Evolutionary conservation across 2,113 vertebrate species (phyloP), one percentile per base, ranked within the genome.

Genomic region (Rhynchopsitta pachyrhyncha): DNA sequence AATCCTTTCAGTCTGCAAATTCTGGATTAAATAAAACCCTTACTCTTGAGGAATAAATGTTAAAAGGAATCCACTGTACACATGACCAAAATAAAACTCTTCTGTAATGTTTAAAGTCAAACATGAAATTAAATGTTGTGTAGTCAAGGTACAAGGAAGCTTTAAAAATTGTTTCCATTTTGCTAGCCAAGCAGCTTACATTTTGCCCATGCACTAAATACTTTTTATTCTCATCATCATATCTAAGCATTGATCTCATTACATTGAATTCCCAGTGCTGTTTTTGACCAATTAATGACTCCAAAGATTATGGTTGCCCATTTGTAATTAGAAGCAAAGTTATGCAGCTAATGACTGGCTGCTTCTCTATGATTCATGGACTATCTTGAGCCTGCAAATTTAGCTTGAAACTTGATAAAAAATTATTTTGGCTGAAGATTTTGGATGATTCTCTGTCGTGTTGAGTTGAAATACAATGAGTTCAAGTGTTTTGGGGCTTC

Each of bases 1-100:
- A 88, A 83, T 89, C 59, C 80, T 47, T 95, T 76, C 86, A 59
- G 53, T 28, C 94, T 93, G 82, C 12, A 87, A 92, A 94, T 89
- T 92, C 82, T 93, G 76, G 73, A 57, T 79, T 86, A 96, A 94
- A 88, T 69, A 91, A 88, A 95, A 82, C 84, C 88, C 78, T 85
- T 67, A 60, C 86, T 93, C 87, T n/a, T 53, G 80, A 87, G 85
- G 83, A 76, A 96, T 42, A 42, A 92, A 91, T 53, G 82, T 79
- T 91, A 91, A 96, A 92, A 94, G 55, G 80, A 97, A 55, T 23
- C 46, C 78, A 78, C 35, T 17, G 55, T 82, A 29, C 82, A 79
- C 3, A 17, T 77, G 59, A 94, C 82, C 68, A 74, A 69, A 97
- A 64, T 83, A 71, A 84, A 96, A 33, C 41, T 62, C 46, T 80